Conservation (phyloP, 2,113 vertebrate genomes). For the Psettodes erumei region DNA sequence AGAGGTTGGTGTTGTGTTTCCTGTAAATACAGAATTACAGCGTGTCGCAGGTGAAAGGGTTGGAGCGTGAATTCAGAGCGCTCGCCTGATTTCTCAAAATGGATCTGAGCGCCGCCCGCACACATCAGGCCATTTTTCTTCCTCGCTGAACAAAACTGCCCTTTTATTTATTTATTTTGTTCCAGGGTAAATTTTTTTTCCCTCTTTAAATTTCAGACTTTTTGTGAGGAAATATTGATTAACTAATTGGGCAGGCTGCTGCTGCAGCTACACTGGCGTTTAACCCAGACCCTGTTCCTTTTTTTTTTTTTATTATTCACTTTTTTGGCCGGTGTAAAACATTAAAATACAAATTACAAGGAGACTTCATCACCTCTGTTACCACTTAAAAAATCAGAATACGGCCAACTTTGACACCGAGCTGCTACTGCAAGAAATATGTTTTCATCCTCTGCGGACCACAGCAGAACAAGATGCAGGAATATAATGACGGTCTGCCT, state of each 20-base stretch:
- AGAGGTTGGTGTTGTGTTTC: conserved; percentile 74
- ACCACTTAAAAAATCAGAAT: conserved; percentile 18
- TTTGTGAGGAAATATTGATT: conserved; percentile 66
- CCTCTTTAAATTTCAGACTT: conserved; percentile 43
- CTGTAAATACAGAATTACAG: conserved; percentile 77
- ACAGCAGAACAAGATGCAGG: background rate
- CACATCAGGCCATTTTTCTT: conserved; percentile 39
- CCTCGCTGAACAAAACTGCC: background rate
- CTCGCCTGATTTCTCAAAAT: conserved; percentile 72
- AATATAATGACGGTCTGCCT: background rate
- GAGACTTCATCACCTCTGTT: conserved; percentile 23
- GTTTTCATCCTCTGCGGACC: conserved; percentile 11
- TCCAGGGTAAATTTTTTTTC: conserved; percentile 9
- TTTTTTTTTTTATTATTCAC: too few species aligned
- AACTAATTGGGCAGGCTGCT: conserved; percentile 62
- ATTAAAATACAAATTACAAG: conserved; percentile 33
- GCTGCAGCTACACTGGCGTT: conserved; percentile 58
- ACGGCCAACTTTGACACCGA: conserved; percentile 1
- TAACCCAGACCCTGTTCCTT: conserved; percentile 64
- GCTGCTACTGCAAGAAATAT: conserved; percentile 16
- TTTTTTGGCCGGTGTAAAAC: conserved; percentile 26
- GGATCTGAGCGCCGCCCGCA: conserved; percentile 69
- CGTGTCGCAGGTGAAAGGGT: conserved; percentile 71
- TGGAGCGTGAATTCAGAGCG: conserved; percentile 66
- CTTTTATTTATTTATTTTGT: background rate